Base-by-base conservation (phyloP, 2,113 vertebrate genomes). In the Sceloporus undulatus region DNA sequence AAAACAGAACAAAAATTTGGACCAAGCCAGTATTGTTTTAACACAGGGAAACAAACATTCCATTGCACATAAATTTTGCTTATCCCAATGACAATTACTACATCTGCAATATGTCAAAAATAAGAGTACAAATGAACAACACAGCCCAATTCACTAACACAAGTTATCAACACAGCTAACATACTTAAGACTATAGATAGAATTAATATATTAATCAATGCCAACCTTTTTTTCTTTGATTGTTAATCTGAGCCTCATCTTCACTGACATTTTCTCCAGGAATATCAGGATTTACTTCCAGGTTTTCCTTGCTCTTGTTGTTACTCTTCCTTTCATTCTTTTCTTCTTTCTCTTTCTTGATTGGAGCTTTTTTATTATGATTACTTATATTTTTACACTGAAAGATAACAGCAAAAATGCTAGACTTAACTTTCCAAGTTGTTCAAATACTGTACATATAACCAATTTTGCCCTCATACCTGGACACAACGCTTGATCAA, bases 291-390 rank as follows among this genome's bases (percentile, higher is more conserved):
- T 96, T 97, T 66, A 96, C 93, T 93, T 98, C 97, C 0, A 88
- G 95, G 95, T 97, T 98, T 94, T 98, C 98, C 93, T 98, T 98
- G 95, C 97, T 98, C 91, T 98, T 98, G 29, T 95, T 97, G 82
- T 94, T 96, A 71, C 95, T 96, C 96, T 94, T 98, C 94, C 95
- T 97, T 95, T 98, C 98, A 40, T 95, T 92, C 93, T 97, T 94
- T 83, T 95, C 97, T 87, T 96, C 96, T 94, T 97, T 98, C 80
- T 98, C 98, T 90, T 96, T 97, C 93, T 95, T 97, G 0, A 92
- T 94, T 79, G 95, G 91, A 1, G 95, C 74, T 92, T 98, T 98
- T 95, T 97, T 98, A 74, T 92, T 97, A 91, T 97, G 95, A 91
- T 95, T 96, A 88, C 96, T 96, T 80, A 95, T 90, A 92, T 95